Evolutionary conservation across 2,888 invertebrate genomes (phyloP), one percentile per base, ranked within the genome.

Genomic region (Coenonympha arcania): DNA sequence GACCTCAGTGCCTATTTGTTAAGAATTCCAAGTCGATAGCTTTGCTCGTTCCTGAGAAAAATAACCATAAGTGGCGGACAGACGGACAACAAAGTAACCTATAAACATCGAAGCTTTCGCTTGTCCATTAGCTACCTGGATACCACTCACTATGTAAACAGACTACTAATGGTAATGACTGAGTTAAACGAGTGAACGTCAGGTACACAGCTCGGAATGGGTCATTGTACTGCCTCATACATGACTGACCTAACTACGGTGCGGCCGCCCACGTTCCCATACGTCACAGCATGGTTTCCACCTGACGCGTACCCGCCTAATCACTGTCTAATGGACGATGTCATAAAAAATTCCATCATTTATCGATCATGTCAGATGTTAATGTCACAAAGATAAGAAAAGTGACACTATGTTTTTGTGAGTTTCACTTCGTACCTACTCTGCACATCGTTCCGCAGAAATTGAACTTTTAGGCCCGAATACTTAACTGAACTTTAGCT

Each of bases 221-320:
- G 50, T 53, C 50, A 47, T 22, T 18, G 50, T 41, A 42, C 45
- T 34, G 48, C 36, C 41, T 11, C n/a, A 19, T 36, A 51, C 47
- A 31, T 43, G 42, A 51, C 51, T 50, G 50, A 50, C 50, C 50
- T 41, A 33, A 50, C 46, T 44, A 33, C 15, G 11, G 34, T 24
- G 18, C 45, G 28, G 41, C 45, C 45, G 46, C 50, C 13, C 22
- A 18, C n/a, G 20, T 19, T n/a, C n/a, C n/a, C n/a, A 15, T 22
- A 50, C 45, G 45, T 40, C 39, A 50, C 6, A 26, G 34, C 28
- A 16, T 20, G 26, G n/a, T 34, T 24, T 6, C 15, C 11, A 36
- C 9, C 9, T 15, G 28, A 36, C 19, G 36, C 37, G 22, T 28
- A 16, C 36, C 19, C 37, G 48, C 42, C 15, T 31, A 31, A 31